Evolutionary conservation across 2,888 invertebrate species (phyloP), one percentile per base, ranked within the genome.

Genomic region (Coleophora flavipennella): DNA sequence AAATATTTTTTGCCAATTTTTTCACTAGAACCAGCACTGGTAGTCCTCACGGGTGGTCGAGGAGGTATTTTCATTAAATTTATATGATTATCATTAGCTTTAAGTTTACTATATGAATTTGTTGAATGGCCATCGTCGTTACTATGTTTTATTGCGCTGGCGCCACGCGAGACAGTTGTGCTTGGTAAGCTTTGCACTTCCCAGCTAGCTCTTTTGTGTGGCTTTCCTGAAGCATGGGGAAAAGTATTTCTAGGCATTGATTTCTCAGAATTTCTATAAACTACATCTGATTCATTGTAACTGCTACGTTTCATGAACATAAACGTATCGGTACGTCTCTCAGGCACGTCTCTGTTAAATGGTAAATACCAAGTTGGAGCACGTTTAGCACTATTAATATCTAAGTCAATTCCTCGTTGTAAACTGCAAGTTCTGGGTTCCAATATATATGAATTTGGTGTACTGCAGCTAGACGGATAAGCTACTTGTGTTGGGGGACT

Each of bases 271-370:
- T 74, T 61, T 34, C 77, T 66, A 40, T 72, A 76, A 31, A 70
- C 55, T 25, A 74, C 61, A 45, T 70, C 69, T 14, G 63, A 53
- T 27, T 72, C 67, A 26, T 45, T 45, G 31, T 51, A 48, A 20
- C 47, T 48, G 27, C 52, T 49, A 29, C 62, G 62, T 36, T 50
- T 59, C 38, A 55, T 63, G 10, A 29, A 29, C 8, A 20, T 20
- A 48, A 62, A 77, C 1, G 73, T 67, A 50, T 81, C 81, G 8
- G 78, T 81, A 35, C 73, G 65, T 36, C 81, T 66, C 46, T 77
- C 76, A 8, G 69, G 67, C 25, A 67, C 67, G 12, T 67, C 68
- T 59, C 81, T 66, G 13, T 50, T 45, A 50, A 79, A 81, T 8
- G 69, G 65, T 28, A 57, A 46, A 39, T 59, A 54, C 8, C 61